A percentile compares a stretch with the other conserved stretches of the same genome.
Conservation (phyloP, 2,113 vertebrate genomes). For the Pluvialis apricaria region DNA sequence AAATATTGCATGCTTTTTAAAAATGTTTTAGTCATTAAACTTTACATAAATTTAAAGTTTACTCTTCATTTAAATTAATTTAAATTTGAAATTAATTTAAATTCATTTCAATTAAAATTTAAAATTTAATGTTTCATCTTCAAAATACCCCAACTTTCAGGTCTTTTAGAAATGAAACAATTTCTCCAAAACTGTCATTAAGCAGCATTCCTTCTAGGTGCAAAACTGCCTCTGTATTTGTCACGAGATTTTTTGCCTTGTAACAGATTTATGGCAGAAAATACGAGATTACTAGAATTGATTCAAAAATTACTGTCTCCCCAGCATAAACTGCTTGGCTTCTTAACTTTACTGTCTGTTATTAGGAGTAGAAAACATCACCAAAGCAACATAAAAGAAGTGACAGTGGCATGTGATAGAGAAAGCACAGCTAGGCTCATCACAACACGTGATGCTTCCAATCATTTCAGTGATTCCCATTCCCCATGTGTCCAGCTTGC, state of each 20-base stretch:
- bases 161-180: not conserved
- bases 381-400: not conserved
- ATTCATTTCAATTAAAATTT: not conserved
- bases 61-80: not conserved
- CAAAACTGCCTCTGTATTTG: not conserved
- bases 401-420: not conserved
- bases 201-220: not conserved
- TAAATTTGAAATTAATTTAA: not conserved
- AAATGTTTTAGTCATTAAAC: not conserved
- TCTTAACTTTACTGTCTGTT: not conserved
- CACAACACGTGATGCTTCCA: not conserved
- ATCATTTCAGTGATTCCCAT: not conserved
- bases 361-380: not conserved
- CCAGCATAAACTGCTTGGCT: not conserved
- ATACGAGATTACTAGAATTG: not conserved
- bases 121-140: not conserved
- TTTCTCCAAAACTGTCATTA: not conserved
- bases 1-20: not conserved
- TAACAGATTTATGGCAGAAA: not conserved
- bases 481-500: fast-evolving
- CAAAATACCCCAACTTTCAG: not conserved
- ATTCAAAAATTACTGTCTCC: not conserved
- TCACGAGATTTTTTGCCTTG: not conserved
- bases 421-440: not conserved
- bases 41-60: not conserved